Evolutionary conservation across 2,888 invertebrate species (phyloP).

Genomic region (Pediacus dermestoides): DNA sequence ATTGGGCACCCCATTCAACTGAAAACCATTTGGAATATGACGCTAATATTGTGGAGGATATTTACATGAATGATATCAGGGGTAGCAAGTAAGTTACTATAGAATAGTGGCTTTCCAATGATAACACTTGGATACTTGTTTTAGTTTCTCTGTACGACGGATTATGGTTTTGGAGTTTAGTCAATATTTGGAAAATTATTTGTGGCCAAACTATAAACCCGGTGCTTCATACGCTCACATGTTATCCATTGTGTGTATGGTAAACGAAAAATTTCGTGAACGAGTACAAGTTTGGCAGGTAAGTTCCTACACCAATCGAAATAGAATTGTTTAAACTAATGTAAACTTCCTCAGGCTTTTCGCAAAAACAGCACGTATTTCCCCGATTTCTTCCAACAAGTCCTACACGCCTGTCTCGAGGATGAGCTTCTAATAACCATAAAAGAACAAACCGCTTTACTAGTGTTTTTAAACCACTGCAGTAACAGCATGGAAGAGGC

Average conservation of each 20-base stretch:
- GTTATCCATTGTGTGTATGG: conserved; percentile 96
- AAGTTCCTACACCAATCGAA: conserved; percentile 24
- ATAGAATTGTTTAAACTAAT: conserved; percentile 12
- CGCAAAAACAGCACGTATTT: conserved; percentile 74
- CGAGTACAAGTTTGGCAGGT: conserved; percentile 95
- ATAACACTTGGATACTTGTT: conserved; percentile 19
- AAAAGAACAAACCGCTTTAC: conserved; percentile 80
- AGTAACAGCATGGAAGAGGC: conserved; percentile 97
- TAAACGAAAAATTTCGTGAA: conserved; percentile 98
- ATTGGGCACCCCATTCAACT: conserved; percentile 86
- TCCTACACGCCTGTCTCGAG: conserved; percentile 70
- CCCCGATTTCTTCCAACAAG: conserved; percentile 77
- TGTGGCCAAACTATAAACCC: conserved; percentile 91
- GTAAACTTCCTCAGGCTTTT: conserved; percentile 60
- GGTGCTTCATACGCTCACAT: conserved; percentile 84
- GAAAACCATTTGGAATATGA: conserved; percentile 70
- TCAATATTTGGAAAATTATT: conserved; percentile 92
- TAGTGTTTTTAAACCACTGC: conserved; percentile 92
- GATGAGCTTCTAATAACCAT: conserved; percentile 54
- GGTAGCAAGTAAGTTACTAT: conserved; percentile 65
- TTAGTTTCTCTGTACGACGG: conserved; percentile 72
- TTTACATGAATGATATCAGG: conserved; percentile 83
- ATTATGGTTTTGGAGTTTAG: conserved; percentile 96
- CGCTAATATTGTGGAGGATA: conserved; percentile 78
- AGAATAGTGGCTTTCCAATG: conserved; percentile 10